A percentile compares a stretch with the other conserved stretches of the same genome.
Evolutionary conservation across 2,113 vertebrate species (phyloP).

Genomic region (Conger conger): DNA sequence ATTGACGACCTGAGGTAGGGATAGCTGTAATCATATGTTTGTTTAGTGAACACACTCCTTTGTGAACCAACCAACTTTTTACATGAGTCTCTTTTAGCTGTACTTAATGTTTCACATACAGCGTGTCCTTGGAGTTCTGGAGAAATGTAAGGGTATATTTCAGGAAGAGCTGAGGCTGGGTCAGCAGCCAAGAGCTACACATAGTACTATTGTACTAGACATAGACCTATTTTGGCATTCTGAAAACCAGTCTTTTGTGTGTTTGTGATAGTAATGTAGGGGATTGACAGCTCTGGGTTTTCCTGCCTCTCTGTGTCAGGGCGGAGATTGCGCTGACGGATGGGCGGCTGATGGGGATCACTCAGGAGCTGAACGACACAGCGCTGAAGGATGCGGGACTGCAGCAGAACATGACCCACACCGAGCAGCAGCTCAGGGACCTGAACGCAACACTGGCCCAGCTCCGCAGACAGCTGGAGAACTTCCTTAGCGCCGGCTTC

Average conservation of each 20-base stretch:
- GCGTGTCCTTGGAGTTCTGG: background rate
- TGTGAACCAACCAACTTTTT: background rate
- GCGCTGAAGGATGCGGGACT: conserved; percentile 39
- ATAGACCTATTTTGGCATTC: no score
- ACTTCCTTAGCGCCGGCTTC: conserved; percentile 57
- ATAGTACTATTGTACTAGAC: no score
- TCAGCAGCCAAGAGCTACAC: no score
- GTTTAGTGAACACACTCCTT: background rate
- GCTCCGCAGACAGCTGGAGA: conserved; percentile 56
- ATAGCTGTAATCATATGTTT: background rate
- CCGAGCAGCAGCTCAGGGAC: conserved; percentile 52
- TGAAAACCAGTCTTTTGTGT: no score
- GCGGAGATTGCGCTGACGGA: conserved; percentile 63
- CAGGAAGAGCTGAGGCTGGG: no score
- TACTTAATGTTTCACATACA: conserved; percentile 32
- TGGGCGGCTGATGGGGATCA: conserved; percentile 54
- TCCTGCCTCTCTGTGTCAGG: conserved; percentile 41
- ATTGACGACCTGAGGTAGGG: conserved; percentile 70
- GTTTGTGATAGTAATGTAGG: no score
- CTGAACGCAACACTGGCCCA: conserved; percentile 66
- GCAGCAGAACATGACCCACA: conserved; percentile 41
- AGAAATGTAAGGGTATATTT: background rate
- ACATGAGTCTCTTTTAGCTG: background rate
- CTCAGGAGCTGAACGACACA: conserved; percentile 56
- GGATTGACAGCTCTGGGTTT: background rate